A percentile compares a stretch with the other conserved stretches of the same genome.
Conservation (phyloP, 2,797 vertebrate species). For the Centroberyx gerrardi region DNA sequence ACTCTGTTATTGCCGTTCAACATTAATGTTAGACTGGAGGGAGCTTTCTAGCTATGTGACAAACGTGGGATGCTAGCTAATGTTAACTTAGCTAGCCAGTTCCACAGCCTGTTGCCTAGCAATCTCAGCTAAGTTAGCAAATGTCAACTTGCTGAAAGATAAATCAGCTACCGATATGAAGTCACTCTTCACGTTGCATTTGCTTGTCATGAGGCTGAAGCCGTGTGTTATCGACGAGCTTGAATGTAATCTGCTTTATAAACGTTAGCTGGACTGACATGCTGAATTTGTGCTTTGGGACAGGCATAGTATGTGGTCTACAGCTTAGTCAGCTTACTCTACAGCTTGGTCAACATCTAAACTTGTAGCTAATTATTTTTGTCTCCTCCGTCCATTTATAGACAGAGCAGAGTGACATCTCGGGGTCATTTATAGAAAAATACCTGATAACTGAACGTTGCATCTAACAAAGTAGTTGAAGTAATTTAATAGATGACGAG, state of each 20-base stretch:
- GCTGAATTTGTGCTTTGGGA: not conserved
- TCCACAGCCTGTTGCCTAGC: not conserved
- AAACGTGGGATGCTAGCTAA: slow-evolving; percentile 30
- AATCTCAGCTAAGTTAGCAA: not conserved
- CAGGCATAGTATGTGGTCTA: not conserved
- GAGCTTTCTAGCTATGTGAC: not conserved
- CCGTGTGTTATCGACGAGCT: not conserved
- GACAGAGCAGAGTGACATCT: no score
- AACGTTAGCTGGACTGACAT: not conserved
- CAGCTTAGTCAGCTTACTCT: no score
- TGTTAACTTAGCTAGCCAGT: slow-evolving; percentile 19
- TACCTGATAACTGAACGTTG: no score
- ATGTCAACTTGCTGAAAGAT: slow-evolving; percentile 14
- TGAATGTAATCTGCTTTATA: no score
- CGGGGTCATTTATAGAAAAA: no score
- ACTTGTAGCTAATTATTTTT: no score
- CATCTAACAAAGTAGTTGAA: no score
- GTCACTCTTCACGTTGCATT: not conserved
- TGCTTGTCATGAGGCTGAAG: not conserved
- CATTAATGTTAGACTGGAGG: not conserved
- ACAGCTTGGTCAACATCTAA: no score
- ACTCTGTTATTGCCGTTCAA: not conserved
- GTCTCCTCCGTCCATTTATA: not conserved
- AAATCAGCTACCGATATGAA: not conserved
- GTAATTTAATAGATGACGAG: no score